Percentiles rank a stretch among this genome's conserved stretches.
These are phyloP conservation scores for Plecturocebus donacophilus DNA, from an alignment of 2,113 vertebrate species.

Conservation along the genomic window DNA sequence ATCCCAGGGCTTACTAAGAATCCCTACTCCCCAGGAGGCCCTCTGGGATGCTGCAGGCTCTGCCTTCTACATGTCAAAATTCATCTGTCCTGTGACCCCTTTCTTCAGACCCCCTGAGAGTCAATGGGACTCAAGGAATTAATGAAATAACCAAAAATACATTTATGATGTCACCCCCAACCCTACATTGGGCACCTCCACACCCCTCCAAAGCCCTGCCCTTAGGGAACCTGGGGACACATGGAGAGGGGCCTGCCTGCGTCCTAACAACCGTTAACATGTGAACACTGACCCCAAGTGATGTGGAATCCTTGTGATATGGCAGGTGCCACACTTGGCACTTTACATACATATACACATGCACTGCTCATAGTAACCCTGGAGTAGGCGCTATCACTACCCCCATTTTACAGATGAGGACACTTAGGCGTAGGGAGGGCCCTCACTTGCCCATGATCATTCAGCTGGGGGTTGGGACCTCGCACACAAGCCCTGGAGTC, in stretches of 20 bases:
- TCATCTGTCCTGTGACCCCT: not conserved
- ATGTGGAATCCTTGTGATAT: not conserved
- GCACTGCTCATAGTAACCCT: not conserved
- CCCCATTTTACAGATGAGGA: not conserved
- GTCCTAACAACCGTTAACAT: not conserved
- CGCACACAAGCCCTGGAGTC: not conserved
- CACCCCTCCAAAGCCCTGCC: not conserved
- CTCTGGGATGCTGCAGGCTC: not conserved
- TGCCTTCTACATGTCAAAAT: not conserved
- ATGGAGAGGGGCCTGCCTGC: not conserved
- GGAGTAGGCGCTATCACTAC: not conserved
- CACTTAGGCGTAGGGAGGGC: not conserved
- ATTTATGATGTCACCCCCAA: not conserved
- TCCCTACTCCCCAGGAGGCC: no score
- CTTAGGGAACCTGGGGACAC: not conserved
- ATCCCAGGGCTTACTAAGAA: not conserved
- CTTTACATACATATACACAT: not conserved
- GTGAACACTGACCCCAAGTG: not conserved
- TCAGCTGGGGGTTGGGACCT: not conserved
- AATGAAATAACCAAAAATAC: not conserved
- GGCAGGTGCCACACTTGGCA: no score
- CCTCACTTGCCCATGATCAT: not conserved
- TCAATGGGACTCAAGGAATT: not conserved
- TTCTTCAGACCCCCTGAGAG: not conserved
- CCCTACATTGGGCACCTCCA: not conserved